Conservation (phyloP, 2,113 vertebrate genomes). For the Hypocryptadius cinnamomeus region DNA sequence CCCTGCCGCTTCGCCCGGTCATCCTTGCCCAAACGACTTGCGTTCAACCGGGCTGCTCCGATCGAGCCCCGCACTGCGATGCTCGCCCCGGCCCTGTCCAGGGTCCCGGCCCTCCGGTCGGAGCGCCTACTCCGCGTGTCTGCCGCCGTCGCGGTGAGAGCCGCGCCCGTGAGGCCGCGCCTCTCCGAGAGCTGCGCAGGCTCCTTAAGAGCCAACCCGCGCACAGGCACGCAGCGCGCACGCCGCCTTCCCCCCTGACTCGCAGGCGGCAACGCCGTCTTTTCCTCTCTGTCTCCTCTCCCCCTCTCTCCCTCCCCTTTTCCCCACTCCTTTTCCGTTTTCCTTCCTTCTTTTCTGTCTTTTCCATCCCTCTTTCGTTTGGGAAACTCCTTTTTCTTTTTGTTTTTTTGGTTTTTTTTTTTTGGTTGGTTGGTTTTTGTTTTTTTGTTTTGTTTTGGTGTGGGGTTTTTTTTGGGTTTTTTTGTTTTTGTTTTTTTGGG, state of each 20-base stretch:
- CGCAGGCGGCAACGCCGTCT: neutral
- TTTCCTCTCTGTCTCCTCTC: neutral
- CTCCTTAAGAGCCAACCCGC: neutral
- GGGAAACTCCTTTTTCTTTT: neutral
- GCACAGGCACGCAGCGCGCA: neutral
- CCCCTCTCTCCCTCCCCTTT: neutral
- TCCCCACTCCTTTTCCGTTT: neutral
- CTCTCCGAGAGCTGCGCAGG: no score
- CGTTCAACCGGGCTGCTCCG: fast-evolving
- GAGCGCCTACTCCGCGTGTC: fast-evolving
- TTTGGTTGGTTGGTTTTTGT: no score
- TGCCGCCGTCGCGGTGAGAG: fast-evolving
- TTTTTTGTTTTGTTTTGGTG: neutral
- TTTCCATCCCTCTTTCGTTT: neutral
- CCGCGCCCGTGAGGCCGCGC: no score
- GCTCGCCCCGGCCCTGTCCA: neutral
- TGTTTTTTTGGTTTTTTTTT: neutral
- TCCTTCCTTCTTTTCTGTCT: neutral
- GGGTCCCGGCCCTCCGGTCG: no score
- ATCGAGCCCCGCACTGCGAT: neutral
- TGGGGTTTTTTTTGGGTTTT: no score
- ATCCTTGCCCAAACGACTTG: neutral
- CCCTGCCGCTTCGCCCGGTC: fast-evolving
- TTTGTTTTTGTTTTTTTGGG: neutral
- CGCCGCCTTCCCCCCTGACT: neutral